Evolutionary conservation across 2,888 invertebrate species (phyloP).

Genomic region (Dasysyrphus albostriatus): DNA sequence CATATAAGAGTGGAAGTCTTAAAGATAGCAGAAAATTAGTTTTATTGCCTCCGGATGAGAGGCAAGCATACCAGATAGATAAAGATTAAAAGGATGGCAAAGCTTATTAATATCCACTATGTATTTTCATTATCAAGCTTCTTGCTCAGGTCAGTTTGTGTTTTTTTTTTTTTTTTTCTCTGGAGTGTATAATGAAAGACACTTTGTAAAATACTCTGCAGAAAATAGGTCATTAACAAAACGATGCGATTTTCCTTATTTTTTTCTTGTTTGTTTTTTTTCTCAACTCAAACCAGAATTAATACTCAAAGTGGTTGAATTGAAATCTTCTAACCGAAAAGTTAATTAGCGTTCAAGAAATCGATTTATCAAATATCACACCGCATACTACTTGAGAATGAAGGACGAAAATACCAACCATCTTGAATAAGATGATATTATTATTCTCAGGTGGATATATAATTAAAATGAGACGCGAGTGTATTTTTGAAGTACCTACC

Average conservation of each 20-base stretch:
- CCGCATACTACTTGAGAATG: background rate
- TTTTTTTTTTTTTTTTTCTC: too few relatives aligned
- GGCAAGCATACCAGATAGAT: background rate
- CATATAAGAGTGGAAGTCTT: background rate
- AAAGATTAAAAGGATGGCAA: background rate
- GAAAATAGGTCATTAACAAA: slow-evolving; percentile 16
- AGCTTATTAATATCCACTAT: slow-evolving; percentile 19
- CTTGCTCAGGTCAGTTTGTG: background rate
- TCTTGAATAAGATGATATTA: slow-evolving; percentile 30
- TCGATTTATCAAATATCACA: slow-evolving; percentile 52
- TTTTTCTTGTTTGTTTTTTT: too few relatives aligned
- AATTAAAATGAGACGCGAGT: slow-evolving; percentile 62
- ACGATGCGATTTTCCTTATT: slow-evolving; percentile 16
- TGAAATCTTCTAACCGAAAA: slow-evolving; percentile 56
- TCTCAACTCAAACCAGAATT: background rate
- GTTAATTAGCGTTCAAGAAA: slow-evolving; percentile 70
- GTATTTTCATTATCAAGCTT: slow-evolving; percentile 34
- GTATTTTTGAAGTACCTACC: slow-evolving; percentile 45
- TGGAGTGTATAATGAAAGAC: too few relatives aligned
- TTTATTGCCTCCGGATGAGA: slow-evolving; percentile 31
- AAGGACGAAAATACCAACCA: slow-evolving; percentile 25
- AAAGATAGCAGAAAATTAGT: slow-evolving; percentile 52
- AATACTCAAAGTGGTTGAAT: slow-evolving; percentile 7
- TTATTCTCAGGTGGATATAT: slow-evolving; percentile 48
- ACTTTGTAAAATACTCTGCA: background rate